A percentile compares a stretch with the other conserved stretches of the same genome.
These are phyloP conservation scores for Xestia xanthographa DNA, from an alignment of 2,888 invertebrate genomes.

Conservation along the genomic window DNA sequence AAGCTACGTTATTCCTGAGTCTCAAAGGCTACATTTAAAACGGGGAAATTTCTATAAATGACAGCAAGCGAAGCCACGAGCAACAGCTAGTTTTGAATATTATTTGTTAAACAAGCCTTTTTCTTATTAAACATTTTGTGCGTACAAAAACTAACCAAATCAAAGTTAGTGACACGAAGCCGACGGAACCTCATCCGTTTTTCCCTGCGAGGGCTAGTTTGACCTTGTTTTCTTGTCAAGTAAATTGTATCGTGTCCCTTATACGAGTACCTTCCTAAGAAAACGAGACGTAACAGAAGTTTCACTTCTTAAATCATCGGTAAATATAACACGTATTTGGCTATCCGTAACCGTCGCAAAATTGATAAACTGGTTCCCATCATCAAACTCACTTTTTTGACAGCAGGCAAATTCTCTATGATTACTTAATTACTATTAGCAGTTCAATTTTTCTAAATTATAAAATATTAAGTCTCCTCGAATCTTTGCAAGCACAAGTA, in stretches of 20 bases:
- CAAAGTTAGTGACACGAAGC: conserved; percentile 33
- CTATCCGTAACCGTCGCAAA: background rate
- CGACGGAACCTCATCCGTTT: conserved; percentile 41
- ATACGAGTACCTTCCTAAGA: conserved; percentile 13
- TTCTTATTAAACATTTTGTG: background rate
- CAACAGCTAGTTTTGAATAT: background rate
- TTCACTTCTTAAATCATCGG: background rate
- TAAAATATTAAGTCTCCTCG: background rate
- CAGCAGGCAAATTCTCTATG: background rate
- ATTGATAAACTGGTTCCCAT: background rate
- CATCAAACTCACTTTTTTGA: background rate
- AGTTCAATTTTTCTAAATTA: background rate
- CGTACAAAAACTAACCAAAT: conserved; percentile 29
- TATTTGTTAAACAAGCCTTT: background rate
- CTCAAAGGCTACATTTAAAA: too few relatives aligned
- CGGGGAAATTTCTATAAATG: too few relatives aligned
- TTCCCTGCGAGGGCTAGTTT: conserved; percentile 55
- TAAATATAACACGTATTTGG: background rate
- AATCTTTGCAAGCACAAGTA: background rate
- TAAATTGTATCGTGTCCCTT: conserved; percentile 58
- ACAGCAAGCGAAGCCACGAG: too few relatives aligned
- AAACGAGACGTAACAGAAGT: conserved; percentile 12
- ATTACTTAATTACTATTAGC: background rate
- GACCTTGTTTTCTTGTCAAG: conserved; percentile 68
- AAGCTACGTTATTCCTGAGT: too few relatives aligned